A percentile compares a stretch with the other conserved stretches of the same genome.
Conservation (phyloP, 2,113 vertebrate genomes). For the Hiodon tergisus region DNA sequence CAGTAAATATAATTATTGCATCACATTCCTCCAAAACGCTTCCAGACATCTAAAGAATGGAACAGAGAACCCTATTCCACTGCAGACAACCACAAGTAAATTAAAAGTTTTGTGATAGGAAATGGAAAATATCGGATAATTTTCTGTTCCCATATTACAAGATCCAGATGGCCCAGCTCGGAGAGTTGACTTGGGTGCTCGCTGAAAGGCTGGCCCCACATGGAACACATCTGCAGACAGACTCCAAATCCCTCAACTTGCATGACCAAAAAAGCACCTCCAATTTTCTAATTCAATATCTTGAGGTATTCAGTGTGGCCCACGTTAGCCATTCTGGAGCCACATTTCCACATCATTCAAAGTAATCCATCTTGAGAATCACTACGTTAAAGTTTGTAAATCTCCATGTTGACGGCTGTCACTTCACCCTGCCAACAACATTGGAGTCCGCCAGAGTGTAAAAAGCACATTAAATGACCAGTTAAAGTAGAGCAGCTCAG, state of each 20-base stretch:
- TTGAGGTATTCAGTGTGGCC: conserved; percentile 6
- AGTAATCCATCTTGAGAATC: conserved; percentile 14
- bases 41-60: conserved; percentile 23
- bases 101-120: conserved; percentile 39
- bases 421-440: not conserved
- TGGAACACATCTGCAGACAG: not conserved
- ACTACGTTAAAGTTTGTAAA: conserved; percentile 1
- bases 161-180: conserved; percentile 19
- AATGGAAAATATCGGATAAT: conserved; percentile 40
- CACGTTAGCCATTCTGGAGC: not conserved
- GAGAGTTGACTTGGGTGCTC: not conserved
- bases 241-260: conserved; percentile 13
- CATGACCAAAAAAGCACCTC: conserved; percentile 7
- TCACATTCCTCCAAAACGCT: not conserved
- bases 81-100: conserved; percentile 42
- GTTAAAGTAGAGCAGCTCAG: not conserved
- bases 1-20: not conserved
- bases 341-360: conserved; percentile 17
- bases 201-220: conserved; percentile 3
- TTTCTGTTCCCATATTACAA: conserved; percentile 45
- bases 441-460: not conserved
- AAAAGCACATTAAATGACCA: not conserved
- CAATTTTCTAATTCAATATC: conserved; percentile 13
- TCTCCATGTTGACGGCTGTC: not conserved
- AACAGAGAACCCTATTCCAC: conserved; percentile 41